Base-by-base conservation (phyloP, 1,140 invertebrate species). In the Nebria ingens region DNA sequence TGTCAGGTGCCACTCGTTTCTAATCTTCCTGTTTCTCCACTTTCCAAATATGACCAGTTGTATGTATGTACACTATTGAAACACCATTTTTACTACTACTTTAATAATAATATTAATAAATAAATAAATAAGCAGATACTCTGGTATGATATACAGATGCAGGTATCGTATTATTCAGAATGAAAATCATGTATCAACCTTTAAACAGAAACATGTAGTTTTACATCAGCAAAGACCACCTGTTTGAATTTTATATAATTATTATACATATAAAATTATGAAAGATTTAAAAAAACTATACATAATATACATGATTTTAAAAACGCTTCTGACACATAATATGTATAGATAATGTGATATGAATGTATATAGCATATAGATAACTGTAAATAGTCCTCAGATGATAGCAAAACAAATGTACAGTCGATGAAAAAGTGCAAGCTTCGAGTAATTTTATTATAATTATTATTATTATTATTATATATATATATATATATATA, bases 341-440 rank as follows among this genome's bases (percentile, higher is more conserved):
- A 45, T 45, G 40, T 45, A 45, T 45, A 45, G 40, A 45, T 45
- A 45, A 45, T 45, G 40, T 45, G 40, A 45, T 45, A 45, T 45
- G 40, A 45, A 45, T 45, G 40, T 45, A 45, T 12, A 45, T 45
- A 45, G 40, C 25, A 29, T 29, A 29, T 29, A 29, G 25, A 6
- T 29, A 29, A 29, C 25, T 29, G 25, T 29, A 29, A 29, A 29
- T 29, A 29, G 25, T 29, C 25, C 13, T 29, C 4, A 29, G 13
- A 6, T 29, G 13, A 29, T 29, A 29, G 25, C 25, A 29, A 29
- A 29, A 29, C 25, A 29, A 29, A 29, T 29, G 25, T 29, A 29
- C 25, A 29, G 25, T 29, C 25, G 13, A 29, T 29, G 25, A 29
- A 29, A 29, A 29, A 29, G 25, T 29, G 25, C 25, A 29, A 29